Conservation (phyloP, 2,888 invertebrate species). For the Aphidius colemani region DNA sequence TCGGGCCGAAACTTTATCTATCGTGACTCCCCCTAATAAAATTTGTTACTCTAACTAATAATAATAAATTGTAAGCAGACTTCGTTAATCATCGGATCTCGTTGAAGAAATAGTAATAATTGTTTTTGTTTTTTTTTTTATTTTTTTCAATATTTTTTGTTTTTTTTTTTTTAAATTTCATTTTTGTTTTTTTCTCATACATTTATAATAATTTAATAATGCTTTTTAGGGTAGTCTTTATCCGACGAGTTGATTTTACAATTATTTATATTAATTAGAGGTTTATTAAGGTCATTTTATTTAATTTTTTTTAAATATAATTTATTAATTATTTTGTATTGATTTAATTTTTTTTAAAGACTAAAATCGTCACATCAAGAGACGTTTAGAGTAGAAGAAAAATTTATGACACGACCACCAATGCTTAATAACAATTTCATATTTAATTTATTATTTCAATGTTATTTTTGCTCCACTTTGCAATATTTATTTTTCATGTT, state of each 20-base stretch:
- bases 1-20: conserved; percentile 42
- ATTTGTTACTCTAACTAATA: conserved; percentile 53
- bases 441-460: not conserved
- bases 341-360: not conserved
- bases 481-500: not conserved
- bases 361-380: conserved; percentile 16
- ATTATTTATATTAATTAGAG: too few species aligned
- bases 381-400: conserved; percentile 17
- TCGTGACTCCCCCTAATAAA: conserved; percentile 42
- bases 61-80: conserved; percentile 40
- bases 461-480: not conserved
- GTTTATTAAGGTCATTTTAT: too few species aligned
- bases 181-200: not conserved
- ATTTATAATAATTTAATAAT: too few species aligned
- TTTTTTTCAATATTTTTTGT: not conserved
- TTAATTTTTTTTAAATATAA: not conserved
- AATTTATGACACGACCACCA: not conserved
- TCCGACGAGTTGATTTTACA: too few species aligned
- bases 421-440: not conserved
- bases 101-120: conserved; percentile 11
- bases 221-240: too few species aligned
- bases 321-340: conserved; percentile 4
- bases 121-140: conserved; percentile 10
- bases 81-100: conserved; percentile 33
- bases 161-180: not conserved